Conservation (phyloP, 2,113 vertebrate species). For the Gymnarchus niloticus region DNA sequence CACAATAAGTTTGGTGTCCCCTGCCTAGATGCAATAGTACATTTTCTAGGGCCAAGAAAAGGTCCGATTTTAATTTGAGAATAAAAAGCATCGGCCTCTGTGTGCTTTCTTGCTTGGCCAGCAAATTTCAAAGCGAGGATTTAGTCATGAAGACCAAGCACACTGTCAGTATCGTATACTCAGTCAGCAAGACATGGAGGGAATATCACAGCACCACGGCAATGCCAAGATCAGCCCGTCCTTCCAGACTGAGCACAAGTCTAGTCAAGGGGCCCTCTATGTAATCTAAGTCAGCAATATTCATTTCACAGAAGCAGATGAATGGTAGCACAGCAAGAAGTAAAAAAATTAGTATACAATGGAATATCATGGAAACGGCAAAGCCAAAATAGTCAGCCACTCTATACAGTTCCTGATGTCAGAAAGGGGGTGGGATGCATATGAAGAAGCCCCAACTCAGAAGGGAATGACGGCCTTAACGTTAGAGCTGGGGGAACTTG, state of each 20-base stretch:
- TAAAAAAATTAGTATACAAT: background rate
- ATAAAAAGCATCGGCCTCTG: background rate
- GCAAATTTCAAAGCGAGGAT: background rate
- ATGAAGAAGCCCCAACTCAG: background rate
- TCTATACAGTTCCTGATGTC: background rate
- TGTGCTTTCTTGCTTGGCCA: background rate
- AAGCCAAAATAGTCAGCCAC: background rate
- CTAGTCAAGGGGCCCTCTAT: background rate
- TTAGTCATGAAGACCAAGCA: background rate
- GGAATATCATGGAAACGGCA: background rate
- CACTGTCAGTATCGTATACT: background rate
- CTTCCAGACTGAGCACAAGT: background rate
- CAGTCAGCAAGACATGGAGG: background rate
- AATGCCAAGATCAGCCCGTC: background rate
- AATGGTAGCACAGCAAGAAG: background rate
- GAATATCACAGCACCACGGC: background rate
- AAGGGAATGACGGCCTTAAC: background rate
- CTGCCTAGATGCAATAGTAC: background rate
- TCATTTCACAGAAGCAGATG: background rate
- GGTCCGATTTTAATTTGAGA: background rate
- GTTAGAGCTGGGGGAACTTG: background rate
- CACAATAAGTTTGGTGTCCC: background rate
- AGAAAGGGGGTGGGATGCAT: background rate
- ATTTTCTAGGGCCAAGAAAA: no score
- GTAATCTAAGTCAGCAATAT: background rate